Evolutionary conservation across 2,797 vertebrate species (phyloP), one percentile per base, ranked within the genome.

Genomic region (Nasua narica): DNA sequence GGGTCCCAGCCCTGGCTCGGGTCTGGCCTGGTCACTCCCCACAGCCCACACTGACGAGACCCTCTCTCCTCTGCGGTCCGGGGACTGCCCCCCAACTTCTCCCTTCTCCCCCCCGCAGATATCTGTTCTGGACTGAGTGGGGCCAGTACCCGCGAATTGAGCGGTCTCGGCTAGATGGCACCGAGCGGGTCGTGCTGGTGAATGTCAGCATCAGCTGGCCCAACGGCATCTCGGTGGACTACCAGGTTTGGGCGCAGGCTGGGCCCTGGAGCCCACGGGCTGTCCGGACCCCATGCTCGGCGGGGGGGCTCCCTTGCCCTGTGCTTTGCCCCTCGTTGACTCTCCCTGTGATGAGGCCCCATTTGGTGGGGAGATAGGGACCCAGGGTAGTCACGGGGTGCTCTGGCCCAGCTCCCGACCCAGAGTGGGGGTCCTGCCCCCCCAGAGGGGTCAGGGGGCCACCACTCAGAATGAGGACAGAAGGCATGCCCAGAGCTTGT

Each of bases 101-200:
- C 25, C 70, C 37, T 86, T 70, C 48, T 86, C 48, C 27, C 1
- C 21, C 91, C 85, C 25, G 3, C 96, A 99, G 99, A 94, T 99
- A 99, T 97, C 98, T 99, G 93, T 99, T 99, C 98, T 99, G 99
- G 99, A 99, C 99, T 0, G 99, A 99, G 97, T 99, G 99, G 99
- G 99, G 99, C 87, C 99, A 99, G 98, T 99, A 99, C 91, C 99
- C 99, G 0, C 99, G 99, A 54, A 99, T 99, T 0, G 99, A 99
- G 97, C 99, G 99, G 67, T 99, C 99, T 0, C 99, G 99, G 62
- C 98, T 99, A 85, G 99, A 99, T 0, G 99, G 99, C n/a, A 98
- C 99, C 0, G 99, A 99, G 96, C 99, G 99, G 46, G 94, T 99
- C 96, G 99, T 99, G 77, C 97, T 99, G 91, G 99, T 99, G 58